These are phyloP conservation scores for Hemicrepidius hirtus DNA, from an alignment of 2,888 invertebrate species.

Conservation along the genomic window DNA sequence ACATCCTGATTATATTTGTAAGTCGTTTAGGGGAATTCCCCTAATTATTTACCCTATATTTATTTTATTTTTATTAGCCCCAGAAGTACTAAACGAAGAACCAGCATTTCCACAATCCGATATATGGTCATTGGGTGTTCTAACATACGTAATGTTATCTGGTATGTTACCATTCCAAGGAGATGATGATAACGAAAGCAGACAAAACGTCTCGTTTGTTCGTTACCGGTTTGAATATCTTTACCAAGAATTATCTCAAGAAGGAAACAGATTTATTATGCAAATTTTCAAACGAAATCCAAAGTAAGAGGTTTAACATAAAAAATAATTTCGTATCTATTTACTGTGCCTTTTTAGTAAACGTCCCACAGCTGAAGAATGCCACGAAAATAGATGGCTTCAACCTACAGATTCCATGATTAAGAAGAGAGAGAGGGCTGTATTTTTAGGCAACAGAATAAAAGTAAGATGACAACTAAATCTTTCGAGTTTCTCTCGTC, in stretches of 20 bases:
- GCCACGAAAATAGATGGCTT: slow-evolving; percentile 97
- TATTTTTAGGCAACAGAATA: slow-evolving; percentile 88
- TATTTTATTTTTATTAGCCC: slow-evolving; percentile 80
- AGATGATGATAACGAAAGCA: slow-evolving; percentile 86
- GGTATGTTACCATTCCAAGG: slow-evolving; percentile 95
- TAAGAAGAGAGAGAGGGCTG: slow-evolving; percentile 90
- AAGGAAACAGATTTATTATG: slow-evolving; percentile 95
- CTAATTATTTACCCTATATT: neutral
- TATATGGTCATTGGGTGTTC: slow-evolving; percentile 95
- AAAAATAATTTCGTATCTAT: slow-evolving; percentile 52
- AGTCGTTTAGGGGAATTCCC: slow-evolving; percentile 56
- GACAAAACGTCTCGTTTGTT: slow-evolving; percentile 93
- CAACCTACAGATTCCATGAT: slow-evolving; percentile 94
- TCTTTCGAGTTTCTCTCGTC: too few relatives aligned
- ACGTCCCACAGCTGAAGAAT: slow-evolving; percentile 95
- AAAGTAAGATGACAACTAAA: too few relatives aligned
- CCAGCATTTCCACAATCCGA: slow-evolving; percentile 93
- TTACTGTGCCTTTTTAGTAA: slow-evolving; percentile 81
- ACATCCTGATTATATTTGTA: slow-evolving; percentile 84
- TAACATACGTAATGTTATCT: slow-evolving; percentile 93
- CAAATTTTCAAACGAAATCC: slow-evolving; percentile 96
- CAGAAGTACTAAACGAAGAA: slow-evolving; percentile 92
- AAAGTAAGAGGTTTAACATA: slow-evolving; percentile 75
- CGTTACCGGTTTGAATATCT: slow-evolving; percentile 95
- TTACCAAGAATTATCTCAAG: slow-evolving; percentile 95